phyloP scores from a whole-genome alignment of 2,888 invertebrate genomes.

The Ormyrus labotus region DNA sequence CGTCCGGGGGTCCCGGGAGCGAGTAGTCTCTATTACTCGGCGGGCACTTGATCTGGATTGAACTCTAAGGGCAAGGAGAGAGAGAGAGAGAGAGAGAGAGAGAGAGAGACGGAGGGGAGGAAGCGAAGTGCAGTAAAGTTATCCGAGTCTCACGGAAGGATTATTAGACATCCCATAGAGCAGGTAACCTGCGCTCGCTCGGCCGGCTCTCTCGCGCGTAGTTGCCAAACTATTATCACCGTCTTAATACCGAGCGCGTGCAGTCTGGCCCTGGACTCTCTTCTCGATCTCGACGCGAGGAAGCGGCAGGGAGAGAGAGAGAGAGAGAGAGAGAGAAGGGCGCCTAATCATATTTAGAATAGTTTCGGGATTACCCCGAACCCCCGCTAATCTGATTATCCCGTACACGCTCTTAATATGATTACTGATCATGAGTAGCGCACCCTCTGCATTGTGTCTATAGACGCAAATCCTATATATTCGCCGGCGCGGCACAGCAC shows the following conservation, averaged over 20 bases:
- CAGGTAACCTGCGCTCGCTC: constrained; percentile 67
- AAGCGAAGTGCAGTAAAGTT: constrained; percentile 69
- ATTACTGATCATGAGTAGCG: constrained; percentile 75
- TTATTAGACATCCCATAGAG: constrained; percentile 75
- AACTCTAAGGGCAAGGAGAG: constrained; percentile 32
- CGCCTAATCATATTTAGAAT: constrained; percentile 76
- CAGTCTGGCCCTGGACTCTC: constrained; percentile 65
- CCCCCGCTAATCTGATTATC: constrained; percentile 75
- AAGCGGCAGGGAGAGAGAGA: constrained; percentile 27
- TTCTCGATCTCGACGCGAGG: constrained; percentile 42
- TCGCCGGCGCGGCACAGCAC: constrained; percentile 60
- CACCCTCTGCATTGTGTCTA: constrained; percentile 57
- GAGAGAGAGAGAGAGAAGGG: constrained; percentile 65
- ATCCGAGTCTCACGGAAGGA: constrained; percentile 73
- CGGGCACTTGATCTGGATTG: constrained; percentile 49
- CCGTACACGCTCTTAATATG: constrained; percentile 76
- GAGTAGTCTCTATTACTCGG: not conserved
- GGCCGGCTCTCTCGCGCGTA: constrained; percentile 58
- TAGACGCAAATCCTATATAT: constrained; percentile 61
- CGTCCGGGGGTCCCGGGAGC: not conserved
- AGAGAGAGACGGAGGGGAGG: constrained; percentile 17
- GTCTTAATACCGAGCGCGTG: constrained; percentile 66
- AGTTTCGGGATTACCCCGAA: constrained; percentile 75
- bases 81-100: constrained; percentile 3
- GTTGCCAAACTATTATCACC: constrained; percentile 76